A percentile compares a stretch with the other conserved stretches of the same genome.
phyloP scores from a whole-genome alignment of 2,113 vertebrate species.

The Grus americana region DNA sequence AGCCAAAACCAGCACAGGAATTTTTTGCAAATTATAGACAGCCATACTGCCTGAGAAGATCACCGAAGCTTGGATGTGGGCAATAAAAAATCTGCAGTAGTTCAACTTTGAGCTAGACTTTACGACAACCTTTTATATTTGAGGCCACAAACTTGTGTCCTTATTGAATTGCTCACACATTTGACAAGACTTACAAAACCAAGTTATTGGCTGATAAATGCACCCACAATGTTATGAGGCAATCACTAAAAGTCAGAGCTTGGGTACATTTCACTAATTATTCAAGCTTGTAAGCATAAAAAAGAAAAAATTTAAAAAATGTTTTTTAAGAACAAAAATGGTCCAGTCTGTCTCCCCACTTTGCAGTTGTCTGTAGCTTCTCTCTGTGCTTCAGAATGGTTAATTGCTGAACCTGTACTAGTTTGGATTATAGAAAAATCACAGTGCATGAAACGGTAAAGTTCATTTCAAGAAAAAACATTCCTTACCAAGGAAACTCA shows the following conservation, averaged over 20 bases:
- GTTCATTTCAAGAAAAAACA: not conserved
- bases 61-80: not conserved
- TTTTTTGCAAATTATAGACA: not conserved
- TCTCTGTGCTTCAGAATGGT: not conserved
- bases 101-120: not conserved
- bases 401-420: not conserved
- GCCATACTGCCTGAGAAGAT: not conserved
- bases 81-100: not conserved
- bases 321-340: not conserved
- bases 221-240: not conserved
- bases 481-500: not conserved
- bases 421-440: not conserved
- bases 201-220: not conserved
- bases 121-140: not conserved
- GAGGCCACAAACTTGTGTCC: not conserved
- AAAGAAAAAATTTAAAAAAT: not conserved
- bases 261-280: not conserved
- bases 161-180: not conserved
- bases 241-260: not conserved
- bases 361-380: not conserved
- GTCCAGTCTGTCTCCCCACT: not conserved
- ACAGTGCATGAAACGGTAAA: not conserved
- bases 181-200: not conserved
- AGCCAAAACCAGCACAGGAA: not conserved
- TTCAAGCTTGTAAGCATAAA: not conserved